Evolutionary conservation across 2,888 invertebrate genomes (phyloP), one percentile per base, ranked within the genome.

Genomic region (Coenonympha glycerion): DNA sequence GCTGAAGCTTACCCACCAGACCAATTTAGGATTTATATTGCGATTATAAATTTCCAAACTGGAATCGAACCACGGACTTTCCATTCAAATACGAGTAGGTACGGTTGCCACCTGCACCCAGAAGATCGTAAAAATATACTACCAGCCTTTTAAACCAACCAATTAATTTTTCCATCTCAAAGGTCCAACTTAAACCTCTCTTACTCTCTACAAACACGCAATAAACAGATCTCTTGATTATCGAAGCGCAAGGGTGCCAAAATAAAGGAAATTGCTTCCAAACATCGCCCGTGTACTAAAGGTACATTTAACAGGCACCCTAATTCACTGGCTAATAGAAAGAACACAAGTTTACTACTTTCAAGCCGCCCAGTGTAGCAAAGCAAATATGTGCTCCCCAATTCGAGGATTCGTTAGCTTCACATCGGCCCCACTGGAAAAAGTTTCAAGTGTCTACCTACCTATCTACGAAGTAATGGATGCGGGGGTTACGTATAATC

Each of bases 351-450:
- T 53, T 51, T 42, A 34, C 50, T 49, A 49, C 56, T 54, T 54
- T 49, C 47, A 52, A 51, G 49, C 51, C 50, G 50, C 56, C 49
- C 37, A 51, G 45, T 30, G 45, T 51, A 52, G 41, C 47, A 57
- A 52, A 54, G 44, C 54, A 59, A 59, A 59, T 59, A 59, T 59
- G 49, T 57, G 48, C 55, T 50, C 52, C 42, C 48, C 55, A 52
- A 56, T 51, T 53, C 50, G 49, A 21, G 33, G 52, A 56, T 51
- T 53, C 50, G 49, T 18, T 33, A 49, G 48, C 53, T 42, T 47
- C 44, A 49, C 28, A 47, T 52, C 41, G 34, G 42, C 45, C 47
- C 44, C 22, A 30, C 42, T 52, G 40, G 36, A 49, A 42, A 49
- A 39, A 21, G 39, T 39, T 39, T 39, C 9, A 11, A 24, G 39